Base-by-base conservation (phyloP, 2,888 invertebrate genomes). In the Coleophora flavipennella region DNA sequence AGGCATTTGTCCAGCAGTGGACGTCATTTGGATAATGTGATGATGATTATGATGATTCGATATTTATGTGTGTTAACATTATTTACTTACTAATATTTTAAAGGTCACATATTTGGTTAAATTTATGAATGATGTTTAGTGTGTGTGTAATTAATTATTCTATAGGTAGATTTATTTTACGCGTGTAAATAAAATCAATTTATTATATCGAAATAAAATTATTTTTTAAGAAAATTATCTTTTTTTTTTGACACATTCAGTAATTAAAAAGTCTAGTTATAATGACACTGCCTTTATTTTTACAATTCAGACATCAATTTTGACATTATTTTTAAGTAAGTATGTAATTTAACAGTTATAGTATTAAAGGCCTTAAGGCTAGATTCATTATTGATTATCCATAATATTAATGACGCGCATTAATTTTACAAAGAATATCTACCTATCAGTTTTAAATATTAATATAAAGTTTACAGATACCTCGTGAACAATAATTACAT, bases 181-280 rank as follows among this genome's bases (percentile, higher is more conserved):
- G 42, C 46, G 39, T 79, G 79, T 80, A 80, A 43, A 80, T 80
- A 80, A 72, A 78, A 80, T 80, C 80, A 77, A 77, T 67, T 76
- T 72, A 71, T 67, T 60, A 49, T 56, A 49, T 56, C 45, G 38
- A 43, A 76, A 74, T 75, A 77, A 69, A 77, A 47, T 46, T 51
- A 48, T 65, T 62, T 61, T 52, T 66, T 63, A 66, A 46, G 44
- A 37, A 26, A 35, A 36, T 34, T 37, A 39, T 32, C 51, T 55
- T 50, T 51, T 48, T 62, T 20, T 39, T 34, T 42, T 43, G 38
- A 35, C 32, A 27, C n/a, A 35, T 41, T 42, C 13, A 4, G 42
- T 38, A 40, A 35, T 31, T 14, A 35, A 35, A 26, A 31, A 14
- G 6, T 20, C 37, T 20, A 9, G 33, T 33, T 13, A 27, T 3